Evolutionary conservation across 2,113 vertebrate species (phyloP).

Genomic region (Solea senegalensis): DNA sequence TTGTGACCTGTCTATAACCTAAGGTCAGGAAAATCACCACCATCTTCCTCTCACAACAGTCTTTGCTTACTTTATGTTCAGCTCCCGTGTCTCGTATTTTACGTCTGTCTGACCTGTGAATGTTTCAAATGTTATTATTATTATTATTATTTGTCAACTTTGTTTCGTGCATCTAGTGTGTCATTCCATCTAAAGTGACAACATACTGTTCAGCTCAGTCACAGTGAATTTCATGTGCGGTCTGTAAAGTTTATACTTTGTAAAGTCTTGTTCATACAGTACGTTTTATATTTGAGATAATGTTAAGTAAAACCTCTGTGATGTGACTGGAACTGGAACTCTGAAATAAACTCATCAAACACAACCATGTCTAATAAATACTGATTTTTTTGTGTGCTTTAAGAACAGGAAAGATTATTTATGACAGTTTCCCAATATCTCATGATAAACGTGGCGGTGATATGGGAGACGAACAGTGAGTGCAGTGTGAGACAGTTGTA

Average conservation of each 20-base stretch:
- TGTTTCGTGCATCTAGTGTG: neutral
- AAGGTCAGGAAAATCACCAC: neutral
- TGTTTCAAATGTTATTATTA: conserved; percentile 2
- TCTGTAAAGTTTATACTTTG: no score
- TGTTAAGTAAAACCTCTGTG: no score
- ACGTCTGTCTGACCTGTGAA: neutral
- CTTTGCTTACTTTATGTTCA: neutral
- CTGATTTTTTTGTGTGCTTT: neutral
- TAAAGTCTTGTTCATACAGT: no score
- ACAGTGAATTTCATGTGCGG: no score
- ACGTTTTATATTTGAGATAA: no score
- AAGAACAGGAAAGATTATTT: neutral
- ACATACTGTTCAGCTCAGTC: no score
- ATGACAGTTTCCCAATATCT: neutral
- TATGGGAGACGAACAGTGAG: conserved; percentile 12
- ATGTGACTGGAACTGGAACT: no score
- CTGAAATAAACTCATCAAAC: no score
- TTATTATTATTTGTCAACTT: no score
- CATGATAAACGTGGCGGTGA: conserved; percentile 1
- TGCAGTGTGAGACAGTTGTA: conserved; percentile 14
- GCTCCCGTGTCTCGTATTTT: no score
- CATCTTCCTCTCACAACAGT: neutral
- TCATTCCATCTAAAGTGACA: neutral
- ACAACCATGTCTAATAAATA: no score
- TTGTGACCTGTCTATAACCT: conserved; percentile 1